phyloP scores from a whole-genome alignment of 2,113 vertebrate genomes.

The Eolophus roseicapilla region DNA sequence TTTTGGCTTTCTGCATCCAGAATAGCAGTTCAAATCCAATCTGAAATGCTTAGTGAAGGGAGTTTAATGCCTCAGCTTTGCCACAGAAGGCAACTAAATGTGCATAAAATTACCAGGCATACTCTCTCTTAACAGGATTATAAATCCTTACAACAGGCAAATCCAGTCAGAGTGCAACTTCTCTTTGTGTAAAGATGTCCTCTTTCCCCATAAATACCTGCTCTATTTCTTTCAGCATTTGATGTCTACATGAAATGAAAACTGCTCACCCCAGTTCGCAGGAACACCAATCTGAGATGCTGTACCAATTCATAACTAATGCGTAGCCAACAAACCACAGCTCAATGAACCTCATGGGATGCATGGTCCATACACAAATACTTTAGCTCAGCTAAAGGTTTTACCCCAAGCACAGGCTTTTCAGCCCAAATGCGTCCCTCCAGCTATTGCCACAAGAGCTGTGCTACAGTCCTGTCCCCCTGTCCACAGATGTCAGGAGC shows the following conservation, averaged over 20 bases:
- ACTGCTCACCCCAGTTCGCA: not conserved
- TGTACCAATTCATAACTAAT: fast-evolving
- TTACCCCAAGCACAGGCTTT: not conserved
- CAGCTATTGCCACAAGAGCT: not conserved
- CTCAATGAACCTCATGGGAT: fast-evolving
- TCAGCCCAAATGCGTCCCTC: not conserved
- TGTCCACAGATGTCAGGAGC: not conserved
- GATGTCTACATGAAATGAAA: not conserved
- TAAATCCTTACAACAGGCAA: not conserved
- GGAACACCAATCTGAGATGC: not conserved
- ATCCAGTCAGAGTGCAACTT: not conserved
- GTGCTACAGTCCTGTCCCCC: not conserved
- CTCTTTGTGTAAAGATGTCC: not conserved
- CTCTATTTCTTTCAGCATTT: not conserved
- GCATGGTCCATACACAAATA: fast-evolving
- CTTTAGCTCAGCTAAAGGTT: no score
- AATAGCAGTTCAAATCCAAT: not conserved
- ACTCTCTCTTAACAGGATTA: not conserved
- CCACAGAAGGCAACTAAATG: not conserved
- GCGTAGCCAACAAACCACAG: fast-evolving
- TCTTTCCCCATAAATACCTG: not conserved
- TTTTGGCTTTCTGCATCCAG: not conserved
- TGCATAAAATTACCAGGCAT: not conserved
- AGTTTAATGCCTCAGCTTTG: not conserved
- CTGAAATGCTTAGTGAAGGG: not conserved